phyloP scores from a whole-genome alignment of 2,888 invertebrate species.

The Pachliopta kotzebuea region DNA sequence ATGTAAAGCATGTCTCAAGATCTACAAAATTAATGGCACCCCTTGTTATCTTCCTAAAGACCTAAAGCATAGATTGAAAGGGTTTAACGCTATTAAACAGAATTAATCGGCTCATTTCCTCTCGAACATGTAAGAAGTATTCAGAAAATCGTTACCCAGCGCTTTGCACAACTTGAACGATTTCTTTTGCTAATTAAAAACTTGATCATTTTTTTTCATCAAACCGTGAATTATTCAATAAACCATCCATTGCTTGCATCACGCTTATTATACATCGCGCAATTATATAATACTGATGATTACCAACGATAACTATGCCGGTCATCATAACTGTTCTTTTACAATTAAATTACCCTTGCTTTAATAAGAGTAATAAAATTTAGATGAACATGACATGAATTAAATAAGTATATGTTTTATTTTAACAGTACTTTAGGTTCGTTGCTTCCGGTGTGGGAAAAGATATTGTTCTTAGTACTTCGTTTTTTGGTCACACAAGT shows the following conservation, averaged over 20 bases:
- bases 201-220: constrained; percentile 10
- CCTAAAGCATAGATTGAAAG: constrained; percentile 22
- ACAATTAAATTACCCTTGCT: not conserved
- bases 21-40: not conserved
- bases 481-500: too few species aligned
- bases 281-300: constrained; percentile 14
- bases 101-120: constrained; percentile 28
- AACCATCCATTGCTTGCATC: constrained; percentile 6
- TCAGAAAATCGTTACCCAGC: constrained; percentile 9
- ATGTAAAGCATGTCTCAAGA: too few species aligned
- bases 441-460: too few species aligned
- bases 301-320: not conserved
- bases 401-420: too few species aligned
- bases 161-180: constrained; percentile 17
- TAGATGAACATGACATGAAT: too few species aligned
- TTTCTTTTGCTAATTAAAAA: constrained; percentile 23
- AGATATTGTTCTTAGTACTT: too few species aligned
- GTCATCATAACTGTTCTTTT: constrained; percentile 10
- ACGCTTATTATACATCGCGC: constrained; percentile 7
- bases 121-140: constrained; percentile 6
- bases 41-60: constrained; percentile 16
- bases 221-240: constrained; percentile 17
- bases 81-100: constrained; percentile 23
- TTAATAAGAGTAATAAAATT: too few species aligned
- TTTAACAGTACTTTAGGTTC: too few species aligned